Conservation (phyloP, 2,888 invertebrate species). For the Phyllotreta cruciferae region DNA sequence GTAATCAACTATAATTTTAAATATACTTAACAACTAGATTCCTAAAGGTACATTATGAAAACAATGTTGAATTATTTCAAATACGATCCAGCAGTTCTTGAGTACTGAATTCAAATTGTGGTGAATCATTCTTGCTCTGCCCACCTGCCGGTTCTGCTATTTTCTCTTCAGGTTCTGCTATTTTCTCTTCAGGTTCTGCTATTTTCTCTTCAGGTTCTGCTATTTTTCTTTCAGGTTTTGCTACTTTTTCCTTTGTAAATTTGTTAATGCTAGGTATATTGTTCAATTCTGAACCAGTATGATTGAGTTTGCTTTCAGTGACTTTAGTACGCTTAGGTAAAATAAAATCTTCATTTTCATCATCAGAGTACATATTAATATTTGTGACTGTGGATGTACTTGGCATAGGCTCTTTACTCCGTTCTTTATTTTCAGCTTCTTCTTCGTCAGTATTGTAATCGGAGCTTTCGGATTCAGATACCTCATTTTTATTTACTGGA, state of each 20-base stretch:
- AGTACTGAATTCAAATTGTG: too few species aligned
- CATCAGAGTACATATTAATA: conserved; percentile 38
- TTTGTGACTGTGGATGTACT: conserved; percentile 41
- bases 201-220: too few species aligned
- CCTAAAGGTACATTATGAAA: too few species aligned
- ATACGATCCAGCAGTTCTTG: too few species aligned
- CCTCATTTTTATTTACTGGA: conserved; percentile 37
- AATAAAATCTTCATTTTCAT: conserved; percentile 25
- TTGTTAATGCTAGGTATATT: conserved; percentile 21
- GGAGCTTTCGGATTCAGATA: conserved; percentile 43
- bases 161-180: too few species aligned
- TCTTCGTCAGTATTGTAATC: conserved; percentile 44
- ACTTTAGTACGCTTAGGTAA: conserved; percentile 43
- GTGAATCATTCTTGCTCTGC: too few species aligned
- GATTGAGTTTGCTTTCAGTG: conserved; percentile 3
- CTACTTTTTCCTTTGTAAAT: conserved; percentile 2
- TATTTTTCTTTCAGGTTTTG: neutral
- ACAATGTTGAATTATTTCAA: too few species aligned
- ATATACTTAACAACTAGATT: too few species aligned
- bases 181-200: too few species aligned
- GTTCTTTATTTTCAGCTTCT: conserved; percentile 24
- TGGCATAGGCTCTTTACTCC: conserved; percentile 22
- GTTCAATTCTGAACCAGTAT: neutral
- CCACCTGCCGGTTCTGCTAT: too few species aligned
- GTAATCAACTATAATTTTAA: too few species aligned